Base-by-base conservation (phyloP, 2,113 vertebrate genomes). In the Mesitornis unicolor region DNA sequence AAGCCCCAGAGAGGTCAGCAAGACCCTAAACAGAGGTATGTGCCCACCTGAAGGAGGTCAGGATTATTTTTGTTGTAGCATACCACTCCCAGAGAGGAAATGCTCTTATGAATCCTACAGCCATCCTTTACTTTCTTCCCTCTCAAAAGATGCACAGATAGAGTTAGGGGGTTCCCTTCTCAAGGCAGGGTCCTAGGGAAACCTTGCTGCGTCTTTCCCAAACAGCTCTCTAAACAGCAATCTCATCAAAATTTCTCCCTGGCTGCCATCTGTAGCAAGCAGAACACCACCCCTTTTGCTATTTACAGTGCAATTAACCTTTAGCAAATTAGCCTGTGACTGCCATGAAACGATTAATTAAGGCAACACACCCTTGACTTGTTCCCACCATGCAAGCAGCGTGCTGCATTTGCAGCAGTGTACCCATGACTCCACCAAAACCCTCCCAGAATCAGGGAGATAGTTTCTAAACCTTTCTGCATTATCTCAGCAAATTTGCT, bases 281-380 rank as follows among this genome's bases (percentile, higher is more conserved):
- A 73, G 76, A 83, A 48, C 75, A 70, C 68, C 79, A 47, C 75
- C 54, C 75, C 42, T 93, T 90, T 77, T 91, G 75, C 91, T 94
- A 90, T 90, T 95, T 96, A 91, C 95, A 90, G 91, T 84, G 85
- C 90, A 90, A 95, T 95, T 97, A 97, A 91, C 81, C 91, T 96
- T 96, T 93, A 93, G 50, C 33, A 57, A 96, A 96, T 94, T 95
- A 93, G 38, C 84, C 63, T 11, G 40, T 69, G 84, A 95, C 75
- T 85, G 71, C 91, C 75, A 80, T 53, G 59, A 85, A 85, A 80
- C 82, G 89, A 96, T 94, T 97, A 79, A 95, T 89, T 75, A 95
- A 90, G 59, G 70, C 70, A 96, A 83, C 89, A 94, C 93, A 89
- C 81, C 89, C 71, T 91, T 90, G 40, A 47, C 45, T 91, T n/a